Evolutionary conservation across 2,113 vertebrate genomes (phyloP).

Genomic region (Pavo muticus): DNA sequence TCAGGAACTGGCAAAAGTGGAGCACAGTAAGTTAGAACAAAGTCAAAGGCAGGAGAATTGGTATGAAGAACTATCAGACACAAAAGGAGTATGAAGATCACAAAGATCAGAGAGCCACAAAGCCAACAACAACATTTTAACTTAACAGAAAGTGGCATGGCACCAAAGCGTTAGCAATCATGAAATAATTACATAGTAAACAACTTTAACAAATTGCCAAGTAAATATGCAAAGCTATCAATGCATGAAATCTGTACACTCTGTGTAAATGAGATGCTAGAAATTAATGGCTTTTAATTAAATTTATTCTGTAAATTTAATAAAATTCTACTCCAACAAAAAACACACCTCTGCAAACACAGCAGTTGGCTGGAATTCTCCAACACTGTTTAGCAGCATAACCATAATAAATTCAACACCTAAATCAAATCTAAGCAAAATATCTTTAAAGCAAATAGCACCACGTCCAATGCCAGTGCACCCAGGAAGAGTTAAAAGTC

Average conservation of each 20-base stretch:
- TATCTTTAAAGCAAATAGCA: neutral
- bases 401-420: constrained; percentile 28
- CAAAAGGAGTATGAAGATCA: neutral
- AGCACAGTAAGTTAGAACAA: neutral
- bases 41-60: neutral
- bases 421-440: neutral
- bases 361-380: constrained; percentile 3
- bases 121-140: constrained; percentile 11
- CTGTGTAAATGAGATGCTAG: constrained; percentile 36
- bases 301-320: constrained; percentile 55
- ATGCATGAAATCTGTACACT: constrained; percentile 23
- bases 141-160: constrained; percentile 24
- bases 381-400: neutral
- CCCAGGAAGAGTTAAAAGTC: neutral
- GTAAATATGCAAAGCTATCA: constrained; percentile 58
- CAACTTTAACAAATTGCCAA: constrained; percentile 66
- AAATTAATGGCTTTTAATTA: constrained; percentile 62
- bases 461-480: neutral
- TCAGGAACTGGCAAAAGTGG: neutral
- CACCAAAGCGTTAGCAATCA: constrained; percentile 38
- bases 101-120: constrained; percentile 24
- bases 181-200: constrained; percentile 65
- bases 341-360: constrained; percentile 22
- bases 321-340: constrained; percentile 41
- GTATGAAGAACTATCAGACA: neutral